Base-by-base conservation (phyloP, 2,797 vertebrate species). In the Cyclopterus lumpus region DNA sequence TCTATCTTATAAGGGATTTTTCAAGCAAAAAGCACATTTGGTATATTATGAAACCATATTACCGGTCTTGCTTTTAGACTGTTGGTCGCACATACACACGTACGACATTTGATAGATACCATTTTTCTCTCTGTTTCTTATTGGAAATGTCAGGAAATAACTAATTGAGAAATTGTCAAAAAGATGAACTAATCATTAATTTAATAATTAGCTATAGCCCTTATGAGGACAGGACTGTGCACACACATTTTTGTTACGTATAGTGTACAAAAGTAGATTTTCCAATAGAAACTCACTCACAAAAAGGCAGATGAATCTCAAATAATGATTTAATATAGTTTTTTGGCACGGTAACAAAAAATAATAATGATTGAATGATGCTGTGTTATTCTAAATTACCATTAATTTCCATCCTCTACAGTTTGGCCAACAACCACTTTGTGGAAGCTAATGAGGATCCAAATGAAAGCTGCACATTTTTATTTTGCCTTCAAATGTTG, bases 391-490 rank as follows among this genome's bases (percentile, higher is more conserved):
- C 22, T 12, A 55, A 71, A 61, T 30, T 55, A 46, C 20, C 24
- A 4, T 58, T 61, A 49, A 4, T 0, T 49, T 58, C 14, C 14
- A 48, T 34, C 9, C 22, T 59, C 20, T 55, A 18, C 9, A 48
- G 44, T 18, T 16, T 75, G 8, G 59, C 11, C 2, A 57, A 16
- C 30, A 15, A 20, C 55, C 67, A 42, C 30, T 55, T 57, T 49
- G 48, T 60, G 14, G 28, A 44, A 30, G 18, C 18, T 48, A 69
- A 73, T 44, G 20, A 64, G 38, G 28, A 34, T 60, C 53, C 26
- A 51, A 55, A 28, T 69, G 28, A 36, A 71, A 66, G 38, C 1
- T 46, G 48, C 22, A 54, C 11, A 48, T 65, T 64, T n/a, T 32
- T 14, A 6, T 44, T 48, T 46, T 20, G 44, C 32, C 48, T 64